A percentile compares a stretch with the other conserved stretches of the same genome.
phyloP scores from a whole-genome alignment of 2,888 invertebrate species.

The Gibbula magus region DNA sequence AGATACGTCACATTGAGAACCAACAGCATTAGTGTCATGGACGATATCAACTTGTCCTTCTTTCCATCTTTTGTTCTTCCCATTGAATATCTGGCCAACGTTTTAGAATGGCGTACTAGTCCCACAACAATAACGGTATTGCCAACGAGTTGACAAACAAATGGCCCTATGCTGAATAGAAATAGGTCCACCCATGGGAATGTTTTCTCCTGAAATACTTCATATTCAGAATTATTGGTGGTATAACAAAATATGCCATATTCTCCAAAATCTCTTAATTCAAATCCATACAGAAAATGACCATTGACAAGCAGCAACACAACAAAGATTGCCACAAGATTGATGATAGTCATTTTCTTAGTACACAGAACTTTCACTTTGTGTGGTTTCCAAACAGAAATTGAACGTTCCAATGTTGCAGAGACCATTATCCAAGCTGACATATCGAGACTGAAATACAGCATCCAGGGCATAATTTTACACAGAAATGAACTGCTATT shows the following conservation, averaged over 20 bases:
- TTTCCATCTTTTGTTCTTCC: not conserved
- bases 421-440: constrained; percentile 50
- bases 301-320: constrained; percentile 31
- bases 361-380: constrained; percentile 38
- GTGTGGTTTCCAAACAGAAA: constrained; percentile 48
- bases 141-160: constrained; percentile 35
- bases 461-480: constrained; percentile 34
- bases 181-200: constrained; percentile 39
- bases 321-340: constrained; percentile 20
- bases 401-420: constrained; percentile 42
- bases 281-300: constrained; percentile 34
- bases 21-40: too few species aligned
- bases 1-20: too few species aligned
- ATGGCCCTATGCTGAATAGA: constrained; percentile 40
- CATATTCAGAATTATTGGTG: constrained; percentile 32
- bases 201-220: constrained; percentile 28
- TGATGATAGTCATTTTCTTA: constrained; percentile 32
- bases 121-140: constrained; percentile 41
- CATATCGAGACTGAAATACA: constrained; percentile 37
- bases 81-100: not conserved
- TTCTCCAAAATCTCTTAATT: not conserved
- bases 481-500: constrained; percentile 27
- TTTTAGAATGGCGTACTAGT: constrained; percentile 27
- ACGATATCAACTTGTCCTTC: not conserved
- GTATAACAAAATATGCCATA: constrained; percentile 3